phyloP scores from a whole-genome alignment of 2,113 vertebrate species.

The Rafetus swinhoei region DNA sequence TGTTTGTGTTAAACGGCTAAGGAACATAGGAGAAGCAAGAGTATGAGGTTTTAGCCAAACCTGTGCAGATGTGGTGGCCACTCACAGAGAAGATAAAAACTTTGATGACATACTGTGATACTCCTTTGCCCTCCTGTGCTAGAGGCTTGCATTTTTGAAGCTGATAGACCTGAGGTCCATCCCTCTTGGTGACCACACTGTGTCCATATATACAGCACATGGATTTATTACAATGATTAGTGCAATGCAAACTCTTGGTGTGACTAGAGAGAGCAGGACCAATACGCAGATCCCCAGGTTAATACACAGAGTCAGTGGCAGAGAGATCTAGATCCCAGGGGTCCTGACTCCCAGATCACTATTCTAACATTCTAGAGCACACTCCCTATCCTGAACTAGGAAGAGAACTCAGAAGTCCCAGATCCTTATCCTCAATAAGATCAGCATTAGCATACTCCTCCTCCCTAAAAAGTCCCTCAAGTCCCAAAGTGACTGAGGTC shows the following conservation, averaged over 20 bases:
- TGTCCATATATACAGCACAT: background rate
- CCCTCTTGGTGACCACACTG: background rate
- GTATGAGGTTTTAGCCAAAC: background rate
- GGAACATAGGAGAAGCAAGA: background rate
- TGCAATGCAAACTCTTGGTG: background rate
- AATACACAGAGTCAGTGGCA: background rate
- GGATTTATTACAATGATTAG: background rate
- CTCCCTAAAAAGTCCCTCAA: background rate
- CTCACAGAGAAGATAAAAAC: background rate
- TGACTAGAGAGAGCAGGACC: background rate
- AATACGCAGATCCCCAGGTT: background rate
- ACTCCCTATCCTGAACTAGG: too few relatives aligned
- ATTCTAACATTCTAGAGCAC: background rate
- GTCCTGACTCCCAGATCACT: background rate
- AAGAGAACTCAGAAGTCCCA: background rate
- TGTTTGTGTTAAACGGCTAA: background rate
- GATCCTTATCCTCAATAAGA: background rate
- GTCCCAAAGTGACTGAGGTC: background rate
- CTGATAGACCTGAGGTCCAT: background rate
- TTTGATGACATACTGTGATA: background rate
- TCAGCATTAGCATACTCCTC: background rate
- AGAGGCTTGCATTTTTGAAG: background rate
- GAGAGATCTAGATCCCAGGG: background rate
- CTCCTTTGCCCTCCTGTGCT: background rate
- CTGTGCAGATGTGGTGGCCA: background rate